phyloP scores from a whole-genome alignment of 2,888 invertebrate species.

The Zhuqinia jingwanae region DNA sequence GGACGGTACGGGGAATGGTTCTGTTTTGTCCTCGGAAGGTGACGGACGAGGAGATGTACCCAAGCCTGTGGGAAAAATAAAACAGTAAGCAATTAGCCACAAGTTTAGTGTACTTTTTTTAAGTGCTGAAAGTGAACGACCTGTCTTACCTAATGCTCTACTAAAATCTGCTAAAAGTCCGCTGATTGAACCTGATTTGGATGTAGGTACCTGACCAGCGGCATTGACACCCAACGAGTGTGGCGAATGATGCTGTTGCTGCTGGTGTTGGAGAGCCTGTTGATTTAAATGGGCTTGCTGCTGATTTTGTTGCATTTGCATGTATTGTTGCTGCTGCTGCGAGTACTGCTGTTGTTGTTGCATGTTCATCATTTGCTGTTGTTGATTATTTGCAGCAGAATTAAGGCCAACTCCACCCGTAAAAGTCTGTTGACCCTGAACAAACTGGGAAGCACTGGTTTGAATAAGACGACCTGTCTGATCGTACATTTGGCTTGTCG shows the following conservation, averaged over 20 bases:
- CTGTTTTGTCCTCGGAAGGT: constrained; percentile 80
- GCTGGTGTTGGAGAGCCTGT: constrained; percentile 42
- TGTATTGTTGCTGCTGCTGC: constrained; percentile 67
- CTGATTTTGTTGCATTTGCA: constrained; percentile 42
- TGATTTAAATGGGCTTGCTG: constrained; percentile 61
- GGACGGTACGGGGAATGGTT: constrained; percentile 78
- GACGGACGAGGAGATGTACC: constrained; percentile 80
- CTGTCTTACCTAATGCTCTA: constrained; percentile 81
- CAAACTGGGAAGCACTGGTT: constrained; percentile 69
- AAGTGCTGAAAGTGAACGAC: too few species aligned
- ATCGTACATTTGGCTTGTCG: constrained; percentile 72
- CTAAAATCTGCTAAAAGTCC: constrained; percentile 82
- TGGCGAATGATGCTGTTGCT: constrained; percentile 60
- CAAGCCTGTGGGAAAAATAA: constrained; percentile 79
- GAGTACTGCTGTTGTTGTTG: constrained; percentile 41
- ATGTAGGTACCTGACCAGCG: constrained; percentile 72
- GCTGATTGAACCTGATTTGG: constrained; percentile 80
- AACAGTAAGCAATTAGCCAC: too few species aligned
- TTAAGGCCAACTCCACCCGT: constrained; percentile 30
- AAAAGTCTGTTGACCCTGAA: constrained; percentile 57
- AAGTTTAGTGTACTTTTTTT: too few species aligned
- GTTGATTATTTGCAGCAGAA: constrained; percentile 42
- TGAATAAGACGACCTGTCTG: constrained; percentile 69
- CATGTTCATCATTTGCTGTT: constrained; percentile 27
- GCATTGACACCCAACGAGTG: constrained; percentile 70